Conservation (phyloP, 2,797 vertebrate species). For the Tenualosa ilisha region DNA sequence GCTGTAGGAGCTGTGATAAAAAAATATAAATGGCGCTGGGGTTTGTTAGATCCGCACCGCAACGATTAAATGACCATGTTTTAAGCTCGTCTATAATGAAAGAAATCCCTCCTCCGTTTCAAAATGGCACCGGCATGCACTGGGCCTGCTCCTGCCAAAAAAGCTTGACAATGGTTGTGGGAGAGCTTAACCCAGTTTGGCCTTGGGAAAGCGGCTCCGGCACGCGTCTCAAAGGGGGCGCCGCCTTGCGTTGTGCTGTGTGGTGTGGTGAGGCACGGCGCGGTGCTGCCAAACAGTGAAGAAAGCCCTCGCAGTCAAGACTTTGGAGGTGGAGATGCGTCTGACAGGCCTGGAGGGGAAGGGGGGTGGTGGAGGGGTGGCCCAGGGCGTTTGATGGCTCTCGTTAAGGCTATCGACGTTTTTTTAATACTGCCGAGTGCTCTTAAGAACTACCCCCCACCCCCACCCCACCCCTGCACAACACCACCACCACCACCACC, state of each 20-base stretch:
- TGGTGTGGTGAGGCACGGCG: too few relatives aligned
- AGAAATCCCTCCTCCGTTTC: not conserved
- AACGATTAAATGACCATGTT: slow-evolving; percentile 11
- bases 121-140: not conserved
- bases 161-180: slow-evolving; percentile 17
- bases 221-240: not conserved
- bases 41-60: not conserved
- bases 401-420: slow-evolving; percentile 60
- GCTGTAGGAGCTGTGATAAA: not conserved
- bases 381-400: slow-evolving; percentile 39
- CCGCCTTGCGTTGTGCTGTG: not conserved
- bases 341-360: slow-evolving; percentile 51
- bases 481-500: not conserved
- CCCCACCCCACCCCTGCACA: not conserved
- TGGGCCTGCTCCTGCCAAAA: not conserved
- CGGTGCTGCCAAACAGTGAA: not conserved
- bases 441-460: slow-evolving; percentile 54
- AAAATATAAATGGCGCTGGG: slow-evolving; percentile 2
- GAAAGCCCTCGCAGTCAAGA: slow-evolving; percentile 1
- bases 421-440: slow-evolving; percentile 62
- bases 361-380: slow-evolving; percentile 20
- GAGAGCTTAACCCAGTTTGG: slow-evolving; percentile 9
- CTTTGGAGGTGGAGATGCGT: slow-evolving; percentile 49
- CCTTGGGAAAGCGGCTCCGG: slow-evolving; percentile 17
- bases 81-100: not conserved